Conservation (phyloP, 1,140 invertebrate genomes). For the Pachypsylla venusta region DNA sequence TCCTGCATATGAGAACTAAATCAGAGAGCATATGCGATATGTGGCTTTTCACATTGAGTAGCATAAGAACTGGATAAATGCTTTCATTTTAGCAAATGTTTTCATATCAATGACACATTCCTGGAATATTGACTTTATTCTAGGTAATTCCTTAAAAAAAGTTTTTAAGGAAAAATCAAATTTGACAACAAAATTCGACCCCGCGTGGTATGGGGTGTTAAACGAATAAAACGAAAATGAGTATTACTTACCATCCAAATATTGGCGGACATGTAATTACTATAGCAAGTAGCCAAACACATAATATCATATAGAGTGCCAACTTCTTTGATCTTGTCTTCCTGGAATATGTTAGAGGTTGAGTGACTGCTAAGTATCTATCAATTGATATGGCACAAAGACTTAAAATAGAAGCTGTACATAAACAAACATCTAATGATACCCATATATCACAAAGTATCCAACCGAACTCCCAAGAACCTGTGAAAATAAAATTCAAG, state of each 20-base stretch:
- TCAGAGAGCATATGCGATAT: no score
- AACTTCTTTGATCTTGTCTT: conserved; percentile 59
- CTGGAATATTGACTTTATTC: no score
- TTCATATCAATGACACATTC: no score
- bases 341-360: conserved; percentile 63
- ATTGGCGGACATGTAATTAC: conserved; percentile 71
- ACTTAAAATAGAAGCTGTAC: conserved; percentile 68
- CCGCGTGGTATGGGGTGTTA: not conserved
- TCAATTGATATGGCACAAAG: conserved; percentile 73
- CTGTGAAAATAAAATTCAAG: conserved; percentile 34
- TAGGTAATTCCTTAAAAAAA: no score
- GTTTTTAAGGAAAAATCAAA: no score
- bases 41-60: not conserved
- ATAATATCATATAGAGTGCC: conserved; percentile 59
- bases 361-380: conserved; percentile 72
- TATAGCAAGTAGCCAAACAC: conserved; percentile 65
- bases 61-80: not conserved
- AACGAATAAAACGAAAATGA: not conserved
- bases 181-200: not conserved
- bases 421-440: conserved; percentile 80
- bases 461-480: conserved; percentile 61
- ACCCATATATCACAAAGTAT: conserved; percentile 78
- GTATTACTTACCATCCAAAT: conserved; percentile 50
- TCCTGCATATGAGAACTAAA: no score
- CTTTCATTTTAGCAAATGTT: not conserved